Base-by-base conservation (phyloP, 2,113 vertebrate genomes). In the Ammodytes dubius region DNA sequence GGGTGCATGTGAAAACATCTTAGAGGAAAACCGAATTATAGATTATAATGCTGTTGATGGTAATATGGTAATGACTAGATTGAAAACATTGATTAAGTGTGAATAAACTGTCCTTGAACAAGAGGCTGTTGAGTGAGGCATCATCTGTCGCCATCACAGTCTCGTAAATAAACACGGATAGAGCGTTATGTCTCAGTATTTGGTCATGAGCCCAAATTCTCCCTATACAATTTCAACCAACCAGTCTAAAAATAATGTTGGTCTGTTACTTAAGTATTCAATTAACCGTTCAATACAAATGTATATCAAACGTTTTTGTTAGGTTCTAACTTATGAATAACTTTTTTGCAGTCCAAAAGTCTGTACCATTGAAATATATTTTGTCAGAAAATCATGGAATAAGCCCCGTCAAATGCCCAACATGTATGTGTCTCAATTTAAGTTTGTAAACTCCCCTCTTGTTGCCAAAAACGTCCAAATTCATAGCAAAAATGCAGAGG, bases 71-170 rank as follows among this genome's bases (percentile, higher is more conserved):
- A 90, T 79, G 70, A 84, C 67, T 49, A 74, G 69, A 83, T 81
- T 82, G 71, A 86, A 85, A 91, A 64, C 61, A 87, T 82, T 78
- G 88, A 90, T 89, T 86, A 4, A 3, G 35, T 71, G 58, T 12
- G 52, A 82, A 79, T 35, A 56, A 19, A 47, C 53, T 77, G 83
- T 80, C 86, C 88, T 87, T 83, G 83, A 70, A 84, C 35, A 61
- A 35, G 53, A 61, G 43, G 50, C 64, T 57, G 74, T 35, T 27
- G 64, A 82, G 47, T 57, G 53, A 74, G 2, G 7, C 47, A 56
- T 78, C 72, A 57, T 63, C 61, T 60, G 35, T 74, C 49, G 13
- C 6, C 9, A 7, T 57, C 74, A 63, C 12, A 12, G 19, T 42
- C 45, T 42, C 0, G 4, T 17, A 7, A 17, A 9, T 49, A 39